These are phyloP conservation scores for Lepus americanus DNA, from an alignment of 2,113 vertebrate genomes.

Conservation along the genomic window DNA sequence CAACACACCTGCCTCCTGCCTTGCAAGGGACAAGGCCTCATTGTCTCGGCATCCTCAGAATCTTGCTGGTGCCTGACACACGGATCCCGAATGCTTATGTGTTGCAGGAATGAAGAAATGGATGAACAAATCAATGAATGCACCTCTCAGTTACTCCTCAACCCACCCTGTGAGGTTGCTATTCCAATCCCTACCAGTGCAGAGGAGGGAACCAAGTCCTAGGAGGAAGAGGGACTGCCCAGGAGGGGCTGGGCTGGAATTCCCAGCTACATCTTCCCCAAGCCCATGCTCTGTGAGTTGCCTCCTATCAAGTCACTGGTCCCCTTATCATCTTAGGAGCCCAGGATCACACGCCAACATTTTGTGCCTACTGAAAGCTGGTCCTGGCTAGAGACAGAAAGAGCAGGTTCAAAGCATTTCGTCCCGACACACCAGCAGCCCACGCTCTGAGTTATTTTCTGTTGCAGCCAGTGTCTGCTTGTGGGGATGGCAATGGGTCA, in stretches of 20 bases:
- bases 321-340: background rate
- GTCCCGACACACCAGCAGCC: background rate
- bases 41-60: background rate
- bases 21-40: background rate
- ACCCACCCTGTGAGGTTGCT: background rate
- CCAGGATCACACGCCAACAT: background rate
- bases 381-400: background rate
- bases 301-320: background rate
- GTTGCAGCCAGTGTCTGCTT: background rate
- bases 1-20: accelerated
- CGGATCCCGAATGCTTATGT: background rate
- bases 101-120: background rate
- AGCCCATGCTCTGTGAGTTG: background rate
- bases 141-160: background rate
- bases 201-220: background rate
- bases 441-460: background rate
- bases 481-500: background rate
- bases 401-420: background rate
- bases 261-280: background rate
- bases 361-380: background rate
- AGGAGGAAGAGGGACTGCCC: background rate
- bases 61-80: background rate
- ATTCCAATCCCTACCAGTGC: background rate
- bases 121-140: background rate
- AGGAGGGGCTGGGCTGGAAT: background rate